Evolutionary conservation across 2,888 invertebrate species (phyloP), one percentile per base, ranked within the genome.

Genomic region (Hypomecis punctinalis): DNA sequence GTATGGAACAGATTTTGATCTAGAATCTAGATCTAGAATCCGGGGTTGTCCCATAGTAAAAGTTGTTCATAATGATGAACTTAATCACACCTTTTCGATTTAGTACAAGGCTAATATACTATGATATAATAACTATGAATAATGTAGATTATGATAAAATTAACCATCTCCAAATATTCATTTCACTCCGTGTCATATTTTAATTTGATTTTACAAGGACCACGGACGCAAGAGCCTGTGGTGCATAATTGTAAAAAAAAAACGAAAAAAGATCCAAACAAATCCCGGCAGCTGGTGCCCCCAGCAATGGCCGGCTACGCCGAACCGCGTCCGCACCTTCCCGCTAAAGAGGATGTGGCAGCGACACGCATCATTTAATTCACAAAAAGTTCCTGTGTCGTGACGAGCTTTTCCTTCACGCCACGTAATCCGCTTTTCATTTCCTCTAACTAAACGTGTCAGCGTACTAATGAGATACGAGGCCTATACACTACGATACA

Each of bases 271-370:
- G 6, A 36, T 52, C 52, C 52, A 11, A 0, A 40, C 3, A 40
- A 40, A 52, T 40, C 23, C 4, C 6, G 6, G 40, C 40, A 9
- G 40, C 6, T 42, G 40, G 52, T 4, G 11, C 0, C 52, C 52
- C 40, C 33, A 40, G 13, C 23, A 5, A 3, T 40, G 39, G 35
- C 54, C 43, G 11, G 52, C 43, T 88, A 88, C 90, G 84, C 79
- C 86, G 88, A 89, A 90, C 74, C 73, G 78, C 46, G 46, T 47
- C 59, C 60, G 61, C 46, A 76, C 75, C 39, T 91, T 91, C 90
- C 79, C 67, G 81, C 80, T 89, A 91, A 83, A 88, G 84, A 92
- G 92, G 92, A 92, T 92, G 90, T 87, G 76, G 79, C 70, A 72
- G 81, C 80, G 82, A 73, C 80, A 76, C 72, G 81, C 77, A 84